phyloP scores from a whole-genome alignment of 2,797 vertebrate genomes.

The Gymnoscopelus microlampas region DNA sequence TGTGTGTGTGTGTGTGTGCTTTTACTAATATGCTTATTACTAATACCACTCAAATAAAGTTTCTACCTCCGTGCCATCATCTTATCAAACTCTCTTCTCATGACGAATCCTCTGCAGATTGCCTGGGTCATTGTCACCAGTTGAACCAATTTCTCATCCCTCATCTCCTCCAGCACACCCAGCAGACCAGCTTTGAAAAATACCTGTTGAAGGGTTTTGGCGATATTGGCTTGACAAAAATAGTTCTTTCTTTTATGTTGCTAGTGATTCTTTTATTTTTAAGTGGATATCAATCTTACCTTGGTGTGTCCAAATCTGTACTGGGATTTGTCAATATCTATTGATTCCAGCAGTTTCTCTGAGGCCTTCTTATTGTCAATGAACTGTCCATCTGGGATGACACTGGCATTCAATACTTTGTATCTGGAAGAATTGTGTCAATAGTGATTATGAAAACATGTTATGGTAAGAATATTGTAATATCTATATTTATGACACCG shows the following conservation, averaged over 20 bases:
- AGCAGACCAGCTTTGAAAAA: slow-evolving; percentile 89
- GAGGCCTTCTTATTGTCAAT: slow-evolving; percentile 91
- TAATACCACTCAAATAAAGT: no score
- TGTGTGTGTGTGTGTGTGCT: no score
- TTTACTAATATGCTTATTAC: no score
- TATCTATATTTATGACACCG: no score
- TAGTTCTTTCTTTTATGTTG: no score
- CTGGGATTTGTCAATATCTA: slow-evolving; percentile 87
- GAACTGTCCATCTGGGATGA: slow-evolving; percentile 88
- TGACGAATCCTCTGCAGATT: slow-evolving; percentile 81
- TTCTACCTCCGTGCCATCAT: slow-evolving; percentile 83
- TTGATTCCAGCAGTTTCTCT: slow-evolving; percentile 89
- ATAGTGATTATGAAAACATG: no score
- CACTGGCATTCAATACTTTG: slow-evolving; percentile 88
- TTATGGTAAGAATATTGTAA: no score
- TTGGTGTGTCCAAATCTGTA: slow-evolving; percentile 93
- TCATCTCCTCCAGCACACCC: slow-evolving; percentile 84
- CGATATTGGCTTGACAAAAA: not conserved
- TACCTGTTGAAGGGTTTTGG: slow-evolving; percentile 58
- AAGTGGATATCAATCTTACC: slow-evolving; percentile 67
- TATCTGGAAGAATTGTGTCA: slow-evolving; percentile 71
- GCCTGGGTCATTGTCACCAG: slow-evolving; percentile 84
- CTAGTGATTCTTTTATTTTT: not conserved
- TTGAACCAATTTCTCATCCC: slow-evolving; percentile 83
- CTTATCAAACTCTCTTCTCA: slow-evolving; percentile 82